phyloP scores from a whole-genome alignment of 2,888 invertebrate genomes.

The Caenorhabditis macrosperma region DNA sequence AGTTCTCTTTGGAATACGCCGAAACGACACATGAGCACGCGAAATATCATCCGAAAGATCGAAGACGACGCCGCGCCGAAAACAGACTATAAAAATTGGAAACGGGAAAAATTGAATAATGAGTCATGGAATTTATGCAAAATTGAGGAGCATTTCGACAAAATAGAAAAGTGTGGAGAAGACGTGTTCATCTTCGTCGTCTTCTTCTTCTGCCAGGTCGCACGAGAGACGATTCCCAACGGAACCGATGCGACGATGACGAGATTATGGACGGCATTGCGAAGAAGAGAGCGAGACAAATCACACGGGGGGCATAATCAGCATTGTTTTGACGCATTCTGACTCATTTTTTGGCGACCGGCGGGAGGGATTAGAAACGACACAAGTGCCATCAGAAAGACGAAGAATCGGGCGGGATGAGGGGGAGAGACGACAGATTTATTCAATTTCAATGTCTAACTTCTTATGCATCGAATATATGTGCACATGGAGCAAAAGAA shows the following conservation, averaged over 20 bases:
- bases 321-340: constrained; percentile 9
- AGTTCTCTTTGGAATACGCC: constrained; percentile 9
- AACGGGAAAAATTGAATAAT: background rate
- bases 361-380: background rate
- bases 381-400: background rate
- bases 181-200: too few relatives aligned
- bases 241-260: background rate
- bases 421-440: constrained; percentile 4
- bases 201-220: too few relatives aligned
- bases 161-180: background rate
- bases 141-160: background rate
- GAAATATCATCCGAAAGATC: constrained; percentile 15
- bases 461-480: too few relatives aligned
- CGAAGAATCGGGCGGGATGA: background rate
- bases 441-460: background rate
- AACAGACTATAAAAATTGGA: constrained; percentile 18
- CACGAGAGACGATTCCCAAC: background rate
- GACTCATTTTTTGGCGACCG: constrained; percentile 4
- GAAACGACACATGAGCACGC: constrained; percentile 35
- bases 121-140: background rate
- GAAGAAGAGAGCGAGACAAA: background rate
- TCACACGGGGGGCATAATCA: background rate
- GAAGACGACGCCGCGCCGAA: background rate
- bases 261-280: background rate
- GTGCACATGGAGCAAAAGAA: background rate